These are phyloP conservation scores for Corydoras sp. DNA, from an alignment of 2,113 vertebrate species.

Conservation along the genomic window DNA sequence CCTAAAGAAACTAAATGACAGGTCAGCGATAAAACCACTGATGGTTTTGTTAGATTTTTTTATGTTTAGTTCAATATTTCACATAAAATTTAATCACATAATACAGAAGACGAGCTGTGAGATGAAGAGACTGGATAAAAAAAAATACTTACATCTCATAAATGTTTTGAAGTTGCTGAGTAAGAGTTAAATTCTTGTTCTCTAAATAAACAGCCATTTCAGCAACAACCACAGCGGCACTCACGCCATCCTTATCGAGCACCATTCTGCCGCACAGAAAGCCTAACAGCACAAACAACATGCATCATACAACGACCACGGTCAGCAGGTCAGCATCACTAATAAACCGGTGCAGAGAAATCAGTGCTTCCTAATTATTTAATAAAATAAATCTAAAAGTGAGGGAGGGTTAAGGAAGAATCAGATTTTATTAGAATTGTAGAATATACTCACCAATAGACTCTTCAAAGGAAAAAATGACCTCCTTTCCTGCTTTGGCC, in stretches of 20 bases:
- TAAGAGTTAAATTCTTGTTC: constrained; percentile 64
- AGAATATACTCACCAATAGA: constrained; percentile 77
- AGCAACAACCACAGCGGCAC: constrained; percentile 80
- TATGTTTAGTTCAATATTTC: too few species aligned
- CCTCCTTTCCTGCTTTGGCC: constrained; percentile 70
- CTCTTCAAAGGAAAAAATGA: constrained; percentile 93
- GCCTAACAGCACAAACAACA: constrained; percentile 57
- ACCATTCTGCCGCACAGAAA: constrained; percentile 85
- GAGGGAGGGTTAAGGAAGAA: too few species aligned
- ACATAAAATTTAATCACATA: too few species aligned
- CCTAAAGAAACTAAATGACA: not conserved
- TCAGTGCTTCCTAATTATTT: too few species aligned
- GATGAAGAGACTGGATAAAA: not conserved
- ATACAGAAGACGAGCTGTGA: not conserved
- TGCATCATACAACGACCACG: not conserved
- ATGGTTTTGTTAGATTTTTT: too few species aligned
- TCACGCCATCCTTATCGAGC: constrained; percentile 93
- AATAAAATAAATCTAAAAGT: too few species aligned
- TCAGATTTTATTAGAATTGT: not conserved
- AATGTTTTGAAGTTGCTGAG: constrained; percentile 73
- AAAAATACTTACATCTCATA: constrained; percentile 74
- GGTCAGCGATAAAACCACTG: too few species aligned
- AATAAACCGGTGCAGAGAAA: too few species aligned
- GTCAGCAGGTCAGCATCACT: too few species aligned
- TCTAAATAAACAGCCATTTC: constrained; percentile 86